Evolutionary conservation across 2,888 invertebrate species (phyloP).

Genomic region (Nebria salina): DNA sequence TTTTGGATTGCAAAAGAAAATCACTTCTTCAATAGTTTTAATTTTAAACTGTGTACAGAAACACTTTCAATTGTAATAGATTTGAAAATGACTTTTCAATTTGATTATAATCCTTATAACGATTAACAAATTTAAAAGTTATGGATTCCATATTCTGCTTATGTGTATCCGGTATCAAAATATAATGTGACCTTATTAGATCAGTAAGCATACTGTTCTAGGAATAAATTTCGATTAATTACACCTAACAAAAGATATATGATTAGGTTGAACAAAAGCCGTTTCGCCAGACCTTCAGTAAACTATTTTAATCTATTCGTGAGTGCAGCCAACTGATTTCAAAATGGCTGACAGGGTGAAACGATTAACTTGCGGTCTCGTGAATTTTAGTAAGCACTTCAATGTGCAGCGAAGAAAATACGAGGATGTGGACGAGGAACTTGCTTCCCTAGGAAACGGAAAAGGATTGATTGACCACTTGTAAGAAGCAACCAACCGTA

Average conservation of each 20-base stretch:
- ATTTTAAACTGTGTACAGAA: too few relatives aligned
- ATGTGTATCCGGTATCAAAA: background rate
- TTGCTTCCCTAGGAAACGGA: background rate
- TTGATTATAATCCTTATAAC: too few relatives aligned
- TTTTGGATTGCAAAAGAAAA: too few relatives aligned
- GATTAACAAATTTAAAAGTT: too few relatives aligned
- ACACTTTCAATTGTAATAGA: too few relatives aligned
- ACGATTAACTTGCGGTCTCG: conserved; percentile 10
- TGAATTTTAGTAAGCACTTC: conserved; percentile 9
- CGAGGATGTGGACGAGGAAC: too few relatives aligned
- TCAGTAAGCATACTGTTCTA: background rate
- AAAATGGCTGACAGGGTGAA: conserved; percentile 13
- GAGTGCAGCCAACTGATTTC: conserved; percentile 17
- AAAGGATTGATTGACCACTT: conserved; percentile 40
- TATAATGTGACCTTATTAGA: background rate
- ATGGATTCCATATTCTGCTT: background rate
- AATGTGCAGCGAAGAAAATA: background rate
- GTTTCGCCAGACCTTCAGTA: background rate
- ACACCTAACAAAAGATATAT: background rate
- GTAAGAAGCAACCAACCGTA: conserved; percentile 2
- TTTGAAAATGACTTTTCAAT: too few relatives aligned
- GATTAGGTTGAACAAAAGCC: background rate
- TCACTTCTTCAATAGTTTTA: too few relatives aligned
- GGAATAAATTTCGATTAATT: background rate
- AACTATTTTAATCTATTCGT: conserved; percentile 4